Conservation (phyloP, 2,797 vertebrate species). For the Dendrocincla fuliginosa region DNA sequence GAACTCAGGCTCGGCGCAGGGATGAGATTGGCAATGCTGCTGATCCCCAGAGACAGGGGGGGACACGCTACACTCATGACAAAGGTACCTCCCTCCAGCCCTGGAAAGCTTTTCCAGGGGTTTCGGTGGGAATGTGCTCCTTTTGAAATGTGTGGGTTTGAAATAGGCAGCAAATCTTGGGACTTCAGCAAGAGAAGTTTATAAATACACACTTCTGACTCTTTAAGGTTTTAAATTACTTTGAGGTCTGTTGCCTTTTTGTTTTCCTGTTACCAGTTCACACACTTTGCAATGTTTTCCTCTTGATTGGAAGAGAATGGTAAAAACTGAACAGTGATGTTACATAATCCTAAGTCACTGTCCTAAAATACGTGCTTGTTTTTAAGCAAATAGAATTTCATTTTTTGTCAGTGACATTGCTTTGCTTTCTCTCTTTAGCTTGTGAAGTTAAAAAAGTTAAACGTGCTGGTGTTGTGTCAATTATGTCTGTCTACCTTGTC, state of each 20-base stretch:
- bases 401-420: not conserved
- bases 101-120: fast-evolving
- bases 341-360: not conserved
- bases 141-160: fast-evolving
- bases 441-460: not conserved
- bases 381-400: not conserved
- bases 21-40: conserved; percentile 59
- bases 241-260: fast-evolving
- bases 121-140: fast-evolving
- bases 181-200: fast-evolving
- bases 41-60: conserved; percentile 2
- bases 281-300: fast-evolving
- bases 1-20: conserved; percentile 44
- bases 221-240: not conserved
- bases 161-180: fast-evolving
- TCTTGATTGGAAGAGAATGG: not conserved
- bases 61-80: not conserved
- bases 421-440: not conserved
- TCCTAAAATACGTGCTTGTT: not conserved
- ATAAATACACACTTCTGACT: not conserved
- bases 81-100: conserved; percentile 33
- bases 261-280: fast-evolving
- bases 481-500: not conserved
- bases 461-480: too few species aligned
- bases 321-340: not conserved